Percentiles rank a stretch among this genome's conserved stretches.
These are phyloP conservation scores for Ceratoteleas bidentatus DNA, from an alignment of 1,140 invertebrate species.

Conservation along the genomic window DNA sequence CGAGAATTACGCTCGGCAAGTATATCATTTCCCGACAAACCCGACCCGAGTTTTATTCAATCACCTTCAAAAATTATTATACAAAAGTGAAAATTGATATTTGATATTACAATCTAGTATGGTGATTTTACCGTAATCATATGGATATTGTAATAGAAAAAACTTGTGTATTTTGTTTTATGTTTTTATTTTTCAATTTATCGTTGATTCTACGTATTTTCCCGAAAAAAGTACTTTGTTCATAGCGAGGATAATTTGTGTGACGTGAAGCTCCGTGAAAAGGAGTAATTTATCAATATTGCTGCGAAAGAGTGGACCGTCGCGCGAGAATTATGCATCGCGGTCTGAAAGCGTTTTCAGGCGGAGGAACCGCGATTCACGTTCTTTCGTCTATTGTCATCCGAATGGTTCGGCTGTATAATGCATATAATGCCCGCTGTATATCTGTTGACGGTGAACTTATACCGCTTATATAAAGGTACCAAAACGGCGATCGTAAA, in stretches of 20 bases:
- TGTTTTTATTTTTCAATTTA: too few relatives aligned
- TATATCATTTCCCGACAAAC: conserved; percentile 32
- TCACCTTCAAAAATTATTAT: too few relatives aligned
- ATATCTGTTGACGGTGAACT: conserved; percentile 47
- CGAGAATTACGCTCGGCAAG: conserved; percentile 22
- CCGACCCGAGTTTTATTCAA: too few relatives aligned
- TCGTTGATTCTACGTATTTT: too few relatives aligned
- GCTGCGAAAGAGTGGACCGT: conserved; percentile 35
- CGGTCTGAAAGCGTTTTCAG: conserved; percentile 40
- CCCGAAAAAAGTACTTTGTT: too few relatives aligned
- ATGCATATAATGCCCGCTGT: conserved; percentile 58
- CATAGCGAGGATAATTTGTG: too few relatives aligned
- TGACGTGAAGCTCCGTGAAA: conserved; percentile 18
- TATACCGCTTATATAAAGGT: conserved; percentile 49
- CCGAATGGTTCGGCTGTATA: conserved; percentile 48
- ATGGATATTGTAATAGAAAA: too few relatives aligned
- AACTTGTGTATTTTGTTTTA: too few relatives aligned
- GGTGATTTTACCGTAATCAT: too few relatives aligned
- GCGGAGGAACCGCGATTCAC: conserved; percentile 41
- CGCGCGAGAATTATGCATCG: conserved; percentile 36
- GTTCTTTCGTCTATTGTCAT: conserved; percentile 55
- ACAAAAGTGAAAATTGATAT: too few relatives aligned
- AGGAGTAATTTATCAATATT: conserved; percentile 51
- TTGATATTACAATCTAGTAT: too few relatives aligned
- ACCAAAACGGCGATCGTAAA: conserved; percentile 56